A percentile compares a stretch with the other conserved stretches of the same genome.
phyloP scores from a whole-genome alignment of 2,888 invertebrate genomes.

The Mesochorus sp. region DNA sequence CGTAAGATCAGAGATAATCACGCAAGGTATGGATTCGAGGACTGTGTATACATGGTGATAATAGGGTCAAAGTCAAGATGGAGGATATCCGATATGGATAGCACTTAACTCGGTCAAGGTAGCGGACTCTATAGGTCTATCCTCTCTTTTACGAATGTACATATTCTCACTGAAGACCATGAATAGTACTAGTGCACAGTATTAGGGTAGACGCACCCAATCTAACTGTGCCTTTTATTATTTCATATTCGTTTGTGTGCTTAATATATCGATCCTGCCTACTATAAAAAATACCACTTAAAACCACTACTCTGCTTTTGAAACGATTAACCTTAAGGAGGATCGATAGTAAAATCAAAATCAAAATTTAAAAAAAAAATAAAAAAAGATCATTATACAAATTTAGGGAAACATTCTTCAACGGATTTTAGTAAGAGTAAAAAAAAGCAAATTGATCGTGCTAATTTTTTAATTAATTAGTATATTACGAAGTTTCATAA shows the following conservation, averaged over 20 bases:
- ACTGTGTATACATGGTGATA: constrained; percentile 64
- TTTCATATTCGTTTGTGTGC: neutral
- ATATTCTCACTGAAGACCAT: constrained; percentile 47
- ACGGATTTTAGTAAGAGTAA: no score
- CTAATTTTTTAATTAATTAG: no score
- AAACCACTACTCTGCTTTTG: no score
- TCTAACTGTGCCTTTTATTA: neutral
- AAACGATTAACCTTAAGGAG: no score
- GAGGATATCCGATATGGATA: constrained; percentile 79
- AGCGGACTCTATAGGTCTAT: constrained; percentile 68
- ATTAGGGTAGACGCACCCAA: constrained; percentile 15
- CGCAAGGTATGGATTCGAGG: constrained; percentile 29
- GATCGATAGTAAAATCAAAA: no score
- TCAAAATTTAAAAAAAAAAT: no score
- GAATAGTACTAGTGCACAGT: neutral
- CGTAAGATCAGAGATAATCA: constrained; percentile 26
- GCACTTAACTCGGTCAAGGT: constrained; percentile 80
- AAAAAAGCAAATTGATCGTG: no score
- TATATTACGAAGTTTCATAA: no score
- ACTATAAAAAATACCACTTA: no score
- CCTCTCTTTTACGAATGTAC: constrained; percentile 47
- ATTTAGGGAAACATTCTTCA: no score
- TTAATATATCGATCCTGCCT: no score
- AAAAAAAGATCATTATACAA: no score
- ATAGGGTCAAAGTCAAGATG: constrained; percentile 81